phyloP scores from a whole-genome alignment of 2,113 vertebrate species.

The Stomatorhinus ivindoensis region DNA sequence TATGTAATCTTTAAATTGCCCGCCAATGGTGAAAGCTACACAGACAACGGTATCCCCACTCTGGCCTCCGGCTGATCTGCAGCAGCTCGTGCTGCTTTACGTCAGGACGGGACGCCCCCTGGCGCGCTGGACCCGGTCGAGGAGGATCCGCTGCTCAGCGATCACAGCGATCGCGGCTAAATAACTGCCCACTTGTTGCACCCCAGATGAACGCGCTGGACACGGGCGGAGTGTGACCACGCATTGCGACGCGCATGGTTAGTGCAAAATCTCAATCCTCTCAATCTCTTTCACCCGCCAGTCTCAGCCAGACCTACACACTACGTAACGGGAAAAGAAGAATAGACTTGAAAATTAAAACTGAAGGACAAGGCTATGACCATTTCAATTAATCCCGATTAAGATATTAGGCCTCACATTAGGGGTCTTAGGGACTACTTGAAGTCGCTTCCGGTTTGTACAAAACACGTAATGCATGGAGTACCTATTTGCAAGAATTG shows the following conservation, averaged over 20 bases:
- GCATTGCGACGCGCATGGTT: conserved; percentile 57
- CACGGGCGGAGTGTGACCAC: conserved; percentile 31
- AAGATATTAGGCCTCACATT: background rate
- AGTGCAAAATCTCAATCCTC: conserved; percentile 27
- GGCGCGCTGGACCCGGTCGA: conserved; percentile 30
- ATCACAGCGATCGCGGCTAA: background rate
- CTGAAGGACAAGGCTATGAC: background rate
- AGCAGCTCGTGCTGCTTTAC: conserved; percentile 16
- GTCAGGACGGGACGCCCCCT: conserved; percentile 31
- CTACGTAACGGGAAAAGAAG: background rate
- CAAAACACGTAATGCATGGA: background rate
- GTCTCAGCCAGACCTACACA: background rate
- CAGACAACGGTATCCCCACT: conserved; percentile 20
- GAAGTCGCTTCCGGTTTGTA: background rate
- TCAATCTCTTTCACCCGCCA: background rate
- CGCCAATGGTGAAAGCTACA: conserved; percentile 37
- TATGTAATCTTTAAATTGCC: conserved; percentile 34
- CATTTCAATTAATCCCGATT: background rate
- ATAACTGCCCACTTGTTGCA: conserved; percentile 42
- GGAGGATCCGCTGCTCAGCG: conserved; percentile 3
- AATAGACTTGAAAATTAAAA: background rate
- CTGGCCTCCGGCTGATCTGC: background rate
- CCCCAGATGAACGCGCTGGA: conserved; percentile 25
- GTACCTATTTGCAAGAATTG: background rate
- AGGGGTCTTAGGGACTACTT: background rate